Conservation (phyloP, 1,140 invertebrate species). For the Hirudo medicinalis region DNA sequence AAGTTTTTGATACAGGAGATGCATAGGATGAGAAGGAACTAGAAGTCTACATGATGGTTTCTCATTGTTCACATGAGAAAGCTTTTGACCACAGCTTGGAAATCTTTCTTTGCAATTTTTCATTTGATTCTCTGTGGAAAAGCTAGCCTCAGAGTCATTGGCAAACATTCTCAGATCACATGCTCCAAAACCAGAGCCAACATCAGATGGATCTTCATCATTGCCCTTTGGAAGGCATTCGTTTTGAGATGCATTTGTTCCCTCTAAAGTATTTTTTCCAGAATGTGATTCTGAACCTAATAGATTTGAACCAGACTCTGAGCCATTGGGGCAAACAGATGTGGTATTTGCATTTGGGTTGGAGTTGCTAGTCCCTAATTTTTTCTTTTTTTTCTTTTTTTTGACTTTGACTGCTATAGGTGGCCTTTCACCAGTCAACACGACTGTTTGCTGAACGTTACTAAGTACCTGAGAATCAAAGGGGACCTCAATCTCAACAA, state of each 20-base stretch:
- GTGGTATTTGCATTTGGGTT: background rate
- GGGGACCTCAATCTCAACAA: constrained; percentile 8
- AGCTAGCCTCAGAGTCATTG: background rate
- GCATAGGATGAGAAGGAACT: constrained; percentile 14
- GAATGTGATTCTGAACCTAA: no score
- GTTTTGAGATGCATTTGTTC: no score
- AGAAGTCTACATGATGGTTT: background rate
- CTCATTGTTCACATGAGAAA: background rate
- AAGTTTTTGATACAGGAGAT: constrained; percentile 13
- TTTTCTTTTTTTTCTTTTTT: constrained; percentile 10
- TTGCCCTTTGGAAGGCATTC: no score
- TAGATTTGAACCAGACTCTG: no score
- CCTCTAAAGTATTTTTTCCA: no score
- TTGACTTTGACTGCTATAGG: background rate
- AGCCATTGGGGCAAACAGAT: no score
- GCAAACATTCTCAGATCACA: constrained; percentile 13
- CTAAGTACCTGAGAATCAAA: constrained; percentile 1
- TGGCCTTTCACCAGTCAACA: no score
- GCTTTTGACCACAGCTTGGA: background rate
- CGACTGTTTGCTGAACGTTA: background rate
- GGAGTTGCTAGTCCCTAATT: background rate
- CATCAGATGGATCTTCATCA: background rate
- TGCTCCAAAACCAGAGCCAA: constrained; percentile 9
- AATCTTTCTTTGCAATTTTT: background rate
- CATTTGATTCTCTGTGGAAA: background rate